Conservation (phyloP, 1,140 invertebrate genomes). For the Drosophila pandora region DNA sequence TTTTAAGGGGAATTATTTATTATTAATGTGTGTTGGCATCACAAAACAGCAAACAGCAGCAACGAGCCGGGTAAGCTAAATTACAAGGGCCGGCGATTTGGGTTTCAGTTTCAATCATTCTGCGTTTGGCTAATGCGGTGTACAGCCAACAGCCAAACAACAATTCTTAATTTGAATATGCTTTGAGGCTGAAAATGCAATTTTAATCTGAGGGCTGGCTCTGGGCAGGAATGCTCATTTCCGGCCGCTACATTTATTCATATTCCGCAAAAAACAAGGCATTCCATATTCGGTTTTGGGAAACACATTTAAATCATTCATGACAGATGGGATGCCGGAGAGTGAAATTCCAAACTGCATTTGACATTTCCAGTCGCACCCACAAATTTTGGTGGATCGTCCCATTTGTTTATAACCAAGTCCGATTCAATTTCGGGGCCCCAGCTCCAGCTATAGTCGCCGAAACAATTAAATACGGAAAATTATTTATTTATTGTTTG, state of each 20-base stretch:
- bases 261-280: conserved; percentile 30
- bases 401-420: conserved; percentile 42
- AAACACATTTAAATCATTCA: conserved; percentile 71
- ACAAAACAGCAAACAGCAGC: conserved; percentile 17
- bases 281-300: conserved; percentile 44
- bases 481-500: conserved; percentile 42
- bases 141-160: conserved; percentile 35
- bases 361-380: conserved; percentile 28
- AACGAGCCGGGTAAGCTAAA: conserved; percentile 33
- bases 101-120: conserved; percentile 33
- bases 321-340: conserved; percentile 38
- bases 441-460: conserved; percentile 12
- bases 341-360: conserved; percentile 32
- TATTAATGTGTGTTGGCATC: conserved; percentile 61
- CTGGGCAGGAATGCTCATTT: conserved; percentile 50
- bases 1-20: conserved; percentile 81
- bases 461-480: conserved; percentile 36
- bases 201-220: conserved; percentile 17
- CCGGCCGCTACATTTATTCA: conserved; percentile 54
- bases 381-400: conserved; percentile 14
- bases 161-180: conserved; percentile 36
- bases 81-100: conserved; percentile 42
- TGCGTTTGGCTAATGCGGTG: conserved; percentile 20
- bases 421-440: conserved; percentile 22
- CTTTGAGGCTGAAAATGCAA: conserved; percentile 12